Percentiles rank a stretch among this genome's conserved stretches.
These are phyloP conservation scores for Seira ritae DNA, from an alignment of 2,888 invertebrate species.

Conservation along the genomic window DNA sequence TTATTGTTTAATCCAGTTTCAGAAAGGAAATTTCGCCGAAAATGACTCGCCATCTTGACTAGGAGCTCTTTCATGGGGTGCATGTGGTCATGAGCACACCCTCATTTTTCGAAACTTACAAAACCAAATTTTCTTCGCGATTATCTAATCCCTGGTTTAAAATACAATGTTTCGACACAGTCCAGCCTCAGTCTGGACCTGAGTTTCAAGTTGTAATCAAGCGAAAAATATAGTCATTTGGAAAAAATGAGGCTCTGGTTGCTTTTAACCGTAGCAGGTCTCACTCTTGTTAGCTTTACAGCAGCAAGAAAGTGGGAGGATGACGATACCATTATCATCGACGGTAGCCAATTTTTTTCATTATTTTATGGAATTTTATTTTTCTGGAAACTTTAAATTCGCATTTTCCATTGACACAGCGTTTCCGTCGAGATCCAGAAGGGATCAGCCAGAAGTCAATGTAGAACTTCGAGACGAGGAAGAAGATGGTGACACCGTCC, in stretches of 20 bases:
- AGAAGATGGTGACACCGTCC: slow-evolving; percentile 37
- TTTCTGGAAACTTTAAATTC: too few relatives aligned
- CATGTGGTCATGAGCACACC: too few relatives aligned
- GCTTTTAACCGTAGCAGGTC: slow-evolving; percentile 7
- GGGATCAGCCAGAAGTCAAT: neutral
- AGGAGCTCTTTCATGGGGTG: too few relatives aligned
- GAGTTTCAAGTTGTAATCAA: slow-evolving; percentile 15
- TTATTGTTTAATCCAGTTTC: too few relatives aligned
- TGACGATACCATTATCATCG: slow-evolving; percentile 44
- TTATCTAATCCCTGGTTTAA: too few relatives aligned
- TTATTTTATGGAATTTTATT: too few relatives aligned
- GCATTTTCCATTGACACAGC: too few relatives aligned
- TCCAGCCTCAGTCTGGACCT: slow-evolving; percentile 38
- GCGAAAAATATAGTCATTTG: neutral
- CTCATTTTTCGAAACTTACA: too few relatives aligned
- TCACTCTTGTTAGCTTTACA: slow-evolving; percentile 23
- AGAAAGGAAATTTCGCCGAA: too few relatives aligned
- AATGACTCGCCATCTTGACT: too few relatives aligned
- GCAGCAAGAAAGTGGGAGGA: slow-evolving; percentile 34
- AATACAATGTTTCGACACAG: slow-evolving; percentile 31
- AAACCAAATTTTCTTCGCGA: neutral
- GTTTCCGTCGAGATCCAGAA: neutral
- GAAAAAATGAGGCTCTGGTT: slow-evolving; percentile 28
- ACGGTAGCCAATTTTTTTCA: too few relatives aligned
- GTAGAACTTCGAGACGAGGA: slow-evolving; percentile 14